phyloP scores from a whole-genome alignment of 2,888 invertebrate species.

The Tetragonisca angustula region DNA sequence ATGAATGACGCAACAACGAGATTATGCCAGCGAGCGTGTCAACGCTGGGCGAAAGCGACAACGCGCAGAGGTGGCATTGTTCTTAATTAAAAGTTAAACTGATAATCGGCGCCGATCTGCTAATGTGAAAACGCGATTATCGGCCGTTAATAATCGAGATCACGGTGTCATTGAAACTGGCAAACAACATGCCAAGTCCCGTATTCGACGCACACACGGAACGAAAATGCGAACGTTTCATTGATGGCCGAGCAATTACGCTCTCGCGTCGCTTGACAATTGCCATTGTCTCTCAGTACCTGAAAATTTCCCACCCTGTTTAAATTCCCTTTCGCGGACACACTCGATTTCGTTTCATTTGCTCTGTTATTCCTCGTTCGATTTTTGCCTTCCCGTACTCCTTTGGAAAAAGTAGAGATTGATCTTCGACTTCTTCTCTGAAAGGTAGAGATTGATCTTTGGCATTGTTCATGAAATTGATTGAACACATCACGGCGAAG shows the following conservation, averaged over 20 bases:
- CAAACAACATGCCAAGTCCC: background rate
- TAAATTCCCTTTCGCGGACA: background rate
- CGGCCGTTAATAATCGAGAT: conserved; percentile 25
- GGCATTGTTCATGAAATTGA: too few species aligned
- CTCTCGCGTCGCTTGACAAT: conserved; percentile 1
- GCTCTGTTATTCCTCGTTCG: background rate
- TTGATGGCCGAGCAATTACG: conserved; percentile 26
- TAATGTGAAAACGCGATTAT: conserved; percentile 48
- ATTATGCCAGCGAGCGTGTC: background rate
- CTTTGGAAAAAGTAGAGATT: too few species aligned
- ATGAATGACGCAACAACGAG: conserved; percentile 24
- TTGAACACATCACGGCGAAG: too few species aligned
- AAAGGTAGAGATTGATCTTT: too few species aligned
- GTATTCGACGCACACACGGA: conserved; percentile 26
- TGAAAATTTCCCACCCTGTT: background rate
- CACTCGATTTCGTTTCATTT: background rate
- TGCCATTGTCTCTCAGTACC: conserved; percentile 7
- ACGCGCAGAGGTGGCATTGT: conserved; percentile 32
- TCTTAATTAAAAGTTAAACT: conserved; percentile 52
- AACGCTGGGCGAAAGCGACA: background rate
- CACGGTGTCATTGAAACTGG: background rate
- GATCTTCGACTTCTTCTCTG: too few species aligned
- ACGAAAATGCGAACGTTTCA: conserved; percentile 16
- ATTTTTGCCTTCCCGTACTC: background rate
- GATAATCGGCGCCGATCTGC: conserved; percentile 48